These are phyloP conservation scores for Embiotoca jacksoni DNA, from an alignment of 2,113 vertebrate species.

Conservation along the genomic window DNA sequence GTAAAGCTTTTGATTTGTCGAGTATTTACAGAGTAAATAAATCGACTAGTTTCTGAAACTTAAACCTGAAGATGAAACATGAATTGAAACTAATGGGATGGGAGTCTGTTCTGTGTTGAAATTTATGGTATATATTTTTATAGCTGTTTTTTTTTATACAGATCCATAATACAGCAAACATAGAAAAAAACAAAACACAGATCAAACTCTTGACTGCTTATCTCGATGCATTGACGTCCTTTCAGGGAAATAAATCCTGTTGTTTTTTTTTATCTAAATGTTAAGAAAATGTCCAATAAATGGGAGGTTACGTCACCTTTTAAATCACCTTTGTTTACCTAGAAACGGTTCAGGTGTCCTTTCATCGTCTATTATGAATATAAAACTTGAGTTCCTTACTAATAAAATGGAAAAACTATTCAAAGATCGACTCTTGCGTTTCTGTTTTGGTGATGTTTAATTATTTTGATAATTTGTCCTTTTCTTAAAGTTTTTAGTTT, in stretches of 20 bases:
- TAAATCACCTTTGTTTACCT: not conserved
- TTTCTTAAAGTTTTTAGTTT: too few relatives aligned
- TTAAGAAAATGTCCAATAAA: not conserved
- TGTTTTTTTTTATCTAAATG: not conserved
- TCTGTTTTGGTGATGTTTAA: too few relatives aligned
- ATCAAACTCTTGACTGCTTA: not conserved
- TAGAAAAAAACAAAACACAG: not conserved
- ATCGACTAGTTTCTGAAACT: too few relatives aligned
- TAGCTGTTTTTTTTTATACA: not conserved
- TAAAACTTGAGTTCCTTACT: not conserved
- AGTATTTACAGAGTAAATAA: too few relatives aligned
- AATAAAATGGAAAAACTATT: not conserved
- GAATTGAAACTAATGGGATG: too few relatives aligned
- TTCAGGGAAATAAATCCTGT: not conserved
- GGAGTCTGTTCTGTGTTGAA: too few relatives aligned
- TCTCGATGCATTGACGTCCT: not conserved
- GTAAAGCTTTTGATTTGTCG: too few relatives aligned
- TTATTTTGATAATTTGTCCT: too few relatives aligned
- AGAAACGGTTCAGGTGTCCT: not conserved
- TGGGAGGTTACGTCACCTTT: not conserved
- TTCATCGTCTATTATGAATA: not conserved
- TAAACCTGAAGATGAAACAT: too few relatives aligned
- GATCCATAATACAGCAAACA: not conserved
- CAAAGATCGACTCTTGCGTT: not conserved
- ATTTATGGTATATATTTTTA: not conserved